These are phyloP conservation scores for Cosmopolites sordidus DNA, from an alignment of 2,888 invertebrate species.

Conservation along the genomic window DNA sequence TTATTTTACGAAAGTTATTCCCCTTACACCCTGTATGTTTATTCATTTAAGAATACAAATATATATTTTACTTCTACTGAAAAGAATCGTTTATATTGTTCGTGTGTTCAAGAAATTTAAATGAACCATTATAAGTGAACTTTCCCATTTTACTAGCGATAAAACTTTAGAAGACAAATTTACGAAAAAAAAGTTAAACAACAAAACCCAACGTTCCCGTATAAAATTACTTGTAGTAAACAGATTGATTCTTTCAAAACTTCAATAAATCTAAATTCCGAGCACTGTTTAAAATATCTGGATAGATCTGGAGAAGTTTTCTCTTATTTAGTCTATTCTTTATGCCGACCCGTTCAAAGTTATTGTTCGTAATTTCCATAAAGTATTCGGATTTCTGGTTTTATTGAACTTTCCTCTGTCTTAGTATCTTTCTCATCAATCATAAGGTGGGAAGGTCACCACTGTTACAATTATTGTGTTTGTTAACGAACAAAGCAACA, in stretches of 20 bases:
- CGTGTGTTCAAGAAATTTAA: background rate
- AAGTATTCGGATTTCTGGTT: constrained; percentile 12
- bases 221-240: constrained; percentile 20
- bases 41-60: too few species aligned
- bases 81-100: background rate
- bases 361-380: constrained; percentile 18
- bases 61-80: background rate
- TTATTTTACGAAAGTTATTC: too few species aligned
- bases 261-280: constrained; percentile 18
- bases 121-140: constrained; percentile 3
- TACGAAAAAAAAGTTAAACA: constrained; percentile 14
- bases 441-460: too few species aligned
- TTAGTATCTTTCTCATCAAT: background rate
- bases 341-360: constrained; percentile 16
- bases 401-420: background rate
- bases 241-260: constrained; percentile 21
- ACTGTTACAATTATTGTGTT: too few species aligned
- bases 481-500: too few species aligned
- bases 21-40: too few species aligned
- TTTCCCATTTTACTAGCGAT: constrained; percentile 10
- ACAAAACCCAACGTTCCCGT: constrained; percentile 12
- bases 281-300: constrained; percentile 16
- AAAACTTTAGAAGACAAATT: constrained; percentile 20
- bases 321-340: constrained; percentile 14
- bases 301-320: constrained; percentile 17